A percentile compares a stretch with the other conserved stretches of the same genome.
These are phyloP conservation scores for Meta bourneti DNA, from an alignment of 2,888 invertebrate genomes.

Conservation along the genomic window DNA sequence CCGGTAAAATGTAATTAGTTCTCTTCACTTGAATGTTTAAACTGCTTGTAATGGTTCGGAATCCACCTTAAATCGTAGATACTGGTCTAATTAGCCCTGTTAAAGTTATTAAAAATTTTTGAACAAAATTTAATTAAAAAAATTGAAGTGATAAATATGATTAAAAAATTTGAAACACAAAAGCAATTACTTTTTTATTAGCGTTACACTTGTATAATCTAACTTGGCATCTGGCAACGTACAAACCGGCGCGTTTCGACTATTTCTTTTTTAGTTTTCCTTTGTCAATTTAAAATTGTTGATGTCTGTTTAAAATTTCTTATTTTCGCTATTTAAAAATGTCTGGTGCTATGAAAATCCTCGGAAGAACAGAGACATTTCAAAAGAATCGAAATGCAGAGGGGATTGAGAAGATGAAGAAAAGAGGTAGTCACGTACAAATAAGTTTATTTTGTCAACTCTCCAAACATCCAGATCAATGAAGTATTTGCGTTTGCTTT, in stretches of 20 bases:
- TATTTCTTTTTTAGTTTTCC: too few species aligned
- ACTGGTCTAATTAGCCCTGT: too few species aligned
- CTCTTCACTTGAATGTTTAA: background rate
- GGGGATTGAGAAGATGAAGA: conserved; percentile 29
- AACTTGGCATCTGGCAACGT: background rate
- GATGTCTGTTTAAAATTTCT: conserved; percentile 9
- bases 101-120: too few species aligned
- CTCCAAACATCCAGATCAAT: background rate
- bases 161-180: too few species aligned
- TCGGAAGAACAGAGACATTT: conserved; percentile 34
- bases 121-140: too few species aligned
- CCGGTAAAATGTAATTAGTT: background rate
- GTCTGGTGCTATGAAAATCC: conserved; percentile 35
- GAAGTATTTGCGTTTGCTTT: too few species aligned
- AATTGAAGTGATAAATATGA: too few species aligned
- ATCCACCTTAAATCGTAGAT: too few species aligned
- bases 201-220: too few species aligned
- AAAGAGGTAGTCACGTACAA: background rate
- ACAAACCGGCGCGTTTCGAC: conserved; percentile 10
- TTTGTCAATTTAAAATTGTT: too few species aligned
- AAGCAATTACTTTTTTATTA: too few species aligned
- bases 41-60: background rate
- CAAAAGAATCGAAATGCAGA: conserved; percentile 9
- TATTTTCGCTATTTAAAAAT: conserved; percentile 15
- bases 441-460: background rate